Base-by-base conservation (phyloP, 2,888 invertebrate genomes). In the Rhaphigaster nebulosa region DNA sequence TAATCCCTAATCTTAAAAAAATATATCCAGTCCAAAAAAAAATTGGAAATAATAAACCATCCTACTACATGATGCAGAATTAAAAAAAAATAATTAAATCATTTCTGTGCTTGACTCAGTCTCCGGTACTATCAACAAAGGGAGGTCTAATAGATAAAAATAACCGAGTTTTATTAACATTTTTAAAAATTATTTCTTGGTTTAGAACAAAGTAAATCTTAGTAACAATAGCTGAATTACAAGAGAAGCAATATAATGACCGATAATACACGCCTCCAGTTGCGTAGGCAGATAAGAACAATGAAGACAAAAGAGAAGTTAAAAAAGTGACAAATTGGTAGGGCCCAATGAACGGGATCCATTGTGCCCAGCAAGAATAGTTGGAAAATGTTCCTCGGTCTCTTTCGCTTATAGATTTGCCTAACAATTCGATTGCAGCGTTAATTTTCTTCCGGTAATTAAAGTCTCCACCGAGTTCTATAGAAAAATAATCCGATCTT, bases 221-320 rank as follows among this genome's bases (percentile, higher is more conserved):
- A 20, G 2, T 1, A 76, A 76, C 70, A 38, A 76, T 76, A 76
- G 70, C 38, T 76, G 23, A 38, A 76, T 76, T 76, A 38, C 38
- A 76, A 38, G 20, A 38, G 70, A 65, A 65, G 18, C 29, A 76
- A 29, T 76, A 76, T 76, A 38, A 76, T 76, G 70, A 38, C 8
- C 20, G 34, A 76, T 76, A 76, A 76, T 38, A 38, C 70, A 20
- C 18, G 34, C 38, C 38, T 20, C 38, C 20, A 38, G 34, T 76
- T 76, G 70, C 70, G 70, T 76, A 76, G 70, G 38, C 15, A 20
- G 70, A 76, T 76, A 76, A 76, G 70, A 38, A 76, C 70, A 76
- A 76, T 38, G 38, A 5, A 8, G 38, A 76, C 38, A 76, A 76
- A 76, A 23, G 38, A 38, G 70, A 76, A 38, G 70, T 76, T 76